Base-by-base conservation (phyloP, 37 sponge, comb jelly and placozoan genomes). In the Tethya wilhelma region DNA sequence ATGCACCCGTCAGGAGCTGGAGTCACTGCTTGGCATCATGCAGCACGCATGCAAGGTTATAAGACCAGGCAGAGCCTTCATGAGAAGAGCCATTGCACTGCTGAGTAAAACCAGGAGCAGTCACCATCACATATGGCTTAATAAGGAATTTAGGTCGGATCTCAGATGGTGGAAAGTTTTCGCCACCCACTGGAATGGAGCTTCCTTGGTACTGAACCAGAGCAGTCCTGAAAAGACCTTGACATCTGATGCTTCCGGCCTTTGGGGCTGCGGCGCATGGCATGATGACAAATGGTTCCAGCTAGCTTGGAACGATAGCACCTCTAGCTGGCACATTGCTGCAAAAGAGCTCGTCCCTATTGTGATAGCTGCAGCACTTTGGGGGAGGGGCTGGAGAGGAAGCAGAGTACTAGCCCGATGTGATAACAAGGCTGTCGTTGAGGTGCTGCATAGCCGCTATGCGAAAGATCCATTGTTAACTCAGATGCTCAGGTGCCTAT, bases 401-500 rank as follows among this genome's bases (percentile, higher is more conserved):
- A 45, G 19, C 2, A 28, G 7, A 2, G 8, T 64, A 4, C 19
- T 32, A 25, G 55, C 33, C 32, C 12, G 37, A 14, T 45, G 53
- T 30, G 73, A 53, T 28, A 72, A 72, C 31, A 9, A 30, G 11
- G 73, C 56, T 31, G 73, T 72, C 19, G 73, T 72, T 19, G 56
- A 55, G 36, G 59, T 38, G n/a, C 7, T 86, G 20, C 46, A 32
- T 1, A 64, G 74, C 11, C 3, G 81, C 7, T 73, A 56, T 0
- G 67, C 68, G 42, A 64, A 42, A 34, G n/a, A 79, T 29, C 23
- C 34, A 28, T 40, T 40, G 42, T n/a, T 86, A 17, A 86, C 73
- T 74, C 87, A 79, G n/a, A 56, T 86, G 31, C 73, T 86, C 7
- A 66, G 87, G 0, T 72, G 68, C 46, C 81, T 86, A 41, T 17